Conservation (phyloP, 2,113 vertebrate genomes). For the Cercopithecus mona region DNA sequence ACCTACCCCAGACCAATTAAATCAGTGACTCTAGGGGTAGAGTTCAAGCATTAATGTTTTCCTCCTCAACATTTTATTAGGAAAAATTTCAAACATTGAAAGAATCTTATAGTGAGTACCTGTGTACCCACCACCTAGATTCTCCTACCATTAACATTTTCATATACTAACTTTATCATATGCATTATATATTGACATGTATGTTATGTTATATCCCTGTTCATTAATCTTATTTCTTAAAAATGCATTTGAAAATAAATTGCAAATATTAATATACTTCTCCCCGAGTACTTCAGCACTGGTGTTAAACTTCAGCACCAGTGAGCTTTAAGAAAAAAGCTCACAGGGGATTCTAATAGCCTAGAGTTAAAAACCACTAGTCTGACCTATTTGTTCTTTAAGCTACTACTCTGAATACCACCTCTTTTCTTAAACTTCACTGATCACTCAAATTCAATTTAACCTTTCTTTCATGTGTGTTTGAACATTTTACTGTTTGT, state of each 20-base stretch:
- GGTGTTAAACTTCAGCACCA: background rate
- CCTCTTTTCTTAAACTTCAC: background rate
- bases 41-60: background rate
- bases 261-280: background rate
- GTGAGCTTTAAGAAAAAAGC: slow-evolving; percentile 21
- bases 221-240: background rate
- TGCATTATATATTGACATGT: background rate
- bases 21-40: background rate
- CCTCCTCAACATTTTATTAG: background rate
- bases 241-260: slow-evolving; percentile 37
- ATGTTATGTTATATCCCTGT: background rate
- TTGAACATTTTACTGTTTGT: background rate
- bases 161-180: background rate
- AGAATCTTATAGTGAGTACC: background rate
- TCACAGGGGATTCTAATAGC: background rate
- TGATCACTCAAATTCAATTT: background rate
- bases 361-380: background rate
- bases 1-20: slow-evolving; percentile 6
- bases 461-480: background rate
- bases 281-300: background rate
- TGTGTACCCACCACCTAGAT: background rate
- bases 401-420: background rate
- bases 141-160: slow-evolving; percentile 2
- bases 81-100: slow-evolving; percentile 13
- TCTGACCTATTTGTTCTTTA: background rate